These are phyloP conservation scores for Cariama cristata DNA, from an alignment of 2,113 vertebrate species.

Conservation along the genomic window DNA sequence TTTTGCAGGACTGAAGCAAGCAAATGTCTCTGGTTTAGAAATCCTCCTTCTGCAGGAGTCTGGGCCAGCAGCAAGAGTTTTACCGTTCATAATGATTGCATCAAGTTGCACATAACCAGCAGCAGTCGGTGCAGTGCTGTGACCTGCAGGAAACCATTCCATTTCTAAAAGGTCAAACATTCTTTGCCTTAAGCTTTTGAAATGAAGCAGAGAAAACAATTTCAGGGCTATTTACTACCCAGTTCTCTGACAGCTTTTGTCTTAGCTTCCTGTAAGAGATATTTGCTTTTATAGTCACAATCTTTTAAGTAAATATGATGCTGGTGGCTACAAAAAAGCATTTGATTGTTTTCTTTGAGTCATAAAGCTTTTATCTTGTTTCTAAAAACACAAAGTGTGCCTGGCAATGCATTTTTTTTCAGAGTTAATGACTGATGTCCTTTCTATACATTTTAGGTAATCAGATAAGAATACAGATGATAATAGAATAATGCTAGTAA, in stretches of 20 bases:
- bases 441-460: constrained; percentile 39
- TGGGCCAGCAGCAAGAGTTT: constrained; percentile 72
- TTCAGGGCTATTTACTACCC: constrained; percentile 77
- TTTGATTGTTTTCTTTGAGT: constrained; percentile 71
- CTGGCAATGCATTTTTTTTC: constrained; percentile 47
- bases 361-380: constrained; percentile 74
- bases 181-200: constrained; percentile 76
- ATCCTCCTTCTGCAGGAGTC: constrained; percentile 77
- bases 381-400: constrained; percentile 66
- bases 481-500: constrained; percentile 11
- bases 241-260: constrained; percentile 73
- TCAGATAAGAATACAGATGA: constrained; percentile 41
- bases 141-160: constrained; percentile 77
- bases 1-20: constrained; percentile 76
- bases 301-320: constrained; percentile 76
- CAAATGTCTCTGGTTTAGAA: constrained; percentile 79
- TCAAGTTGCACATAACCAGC: constrained; percentile 78
- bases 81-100: constrained; percentile 80
- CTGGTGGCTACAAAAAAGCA: constrained; percentile 64
- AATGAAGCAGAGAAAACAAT: constrained; percentile 80
- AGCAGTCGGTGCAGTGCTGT: constrained; percentile 72
- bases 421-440: constrained; percentile 39
- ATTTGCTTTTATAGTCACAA: constrained; percentile 73
- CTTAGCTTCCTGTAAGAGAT: constrained; percentile 71
- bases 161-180: constrained; percentile 80